Conservation (phyloP, 2,888 invertebrate species). For the Calliopum simillimum region DNA sequence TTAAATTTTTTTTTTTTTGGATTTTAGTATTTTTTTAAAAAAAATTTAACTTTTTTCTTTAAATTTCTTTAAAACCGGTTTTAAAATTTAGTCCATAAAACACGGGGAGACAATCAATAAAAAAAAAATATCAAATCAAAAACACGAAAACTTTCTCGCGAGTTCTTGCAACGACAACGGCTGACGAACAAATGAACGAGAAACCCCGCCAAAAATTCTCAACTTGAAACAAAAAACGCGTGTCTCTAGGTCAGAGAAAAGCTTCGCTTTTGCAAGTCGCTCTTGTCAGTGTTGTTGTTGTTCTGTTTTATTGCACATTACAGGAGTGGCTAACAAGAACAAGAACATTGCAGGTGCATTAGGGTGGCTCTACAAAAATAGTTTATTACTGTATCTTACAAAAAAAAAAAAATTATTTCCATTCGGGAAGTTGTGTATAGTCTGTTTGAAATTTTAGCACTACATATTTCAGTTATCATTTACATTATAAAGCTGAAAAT, state of each 20-base stretch:
- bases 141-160: constrained; percentile 45
- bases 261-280: background rate
- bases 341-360: background rate
- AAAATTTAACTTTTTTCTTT: background rate
- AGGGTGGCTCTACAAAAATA: too few species aligned
- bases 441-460: too few species aligned
- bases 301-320: constrained; percentile 17
- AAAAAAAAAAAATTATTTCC: too few species aligned
- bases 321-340: background rate
- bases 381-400: too few species aligned
- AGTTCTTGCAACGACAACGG: constrained; percentile 54
- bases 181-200: constrained; percentile 61
- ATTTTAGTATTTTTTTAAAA: background rate
- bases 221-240: background rate
- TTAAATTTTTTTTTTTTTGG: background rate
- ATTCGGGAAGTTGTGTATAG: too few species aligned
- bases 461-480: too few species aligned
- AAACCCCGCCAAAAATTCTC: background rate
- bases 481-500: too few species aligned
- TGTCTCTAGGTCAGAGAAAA: background rate
- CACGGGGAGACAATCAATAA: constrained; percentile 30
- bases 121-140: constrained; percentile 15
- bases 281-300: constrained; percentile 16
- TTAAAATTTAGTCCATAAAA: constrained; percentile 38
- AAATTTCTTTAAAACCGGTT: constrained; percentile 38